Base-by-base conservation (phyloP, 2,888 invertebrate species). In the Seira sanloemensis region DNA sequence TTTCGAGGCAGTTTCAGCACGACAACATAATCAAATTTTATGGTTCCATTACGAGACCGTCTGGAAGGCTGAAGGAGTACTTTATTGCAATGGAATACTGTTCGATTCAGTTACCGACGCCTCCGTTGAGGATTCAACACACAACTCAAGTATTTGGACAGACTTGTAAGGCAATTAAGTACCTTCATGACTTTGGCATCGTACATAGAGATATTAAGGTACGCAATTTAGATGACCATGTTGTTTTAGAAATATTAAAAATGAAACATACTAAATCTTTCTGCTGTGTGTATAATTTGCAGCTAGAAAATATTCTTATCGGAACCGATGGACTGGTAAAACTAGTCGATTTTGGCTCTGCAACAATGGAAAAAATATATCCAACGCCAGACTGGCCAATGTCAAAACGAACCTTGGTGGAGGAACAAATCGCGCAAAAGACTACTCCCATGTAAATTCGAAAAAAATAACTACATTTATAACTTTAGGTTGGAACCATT, bases 361-460 rank as follows among this genome's bases (percentile, higher is more conserved):
- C 88, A 2, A 88, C 87, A 21, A 83, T 81, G 75, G 87, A 87
- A 46, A 86, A 86, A 26, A 79, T 86, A 37, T 88, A 86, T 67
- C 86, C 86, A 0, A 75, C 85, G 18, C 71, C 81, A 21, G 82
- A 88, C 65, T 87, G 88, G 86, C 71, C 87, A 12, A 84, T 88
- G 81, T 77, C 81, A 7, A 84, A 88, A 74, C 37, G 88, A 27
- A 86, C 86, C 23, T 37, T 87, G 18, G 71, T 89, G 16, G 89
- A 89, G 76, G 89, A 89, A 65, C 81, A 85, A 94, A 92, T 96
- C 92, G 94, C 95, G 66, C 93, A 94, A 90, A 94, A 94, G 90
- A 97, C 97, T 23, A 97, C 97, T 9, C 97, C 97, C 0, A 97
- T 97, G 89, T 89, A 84, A 37, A 37, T 7, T 37, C 37, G 37